These are phyloP conservation scores for Himalopsyche kuldschensis DNA, from an alignment of 2,888 invertebrate genomes.

Conservation along the genomic window DNA sequence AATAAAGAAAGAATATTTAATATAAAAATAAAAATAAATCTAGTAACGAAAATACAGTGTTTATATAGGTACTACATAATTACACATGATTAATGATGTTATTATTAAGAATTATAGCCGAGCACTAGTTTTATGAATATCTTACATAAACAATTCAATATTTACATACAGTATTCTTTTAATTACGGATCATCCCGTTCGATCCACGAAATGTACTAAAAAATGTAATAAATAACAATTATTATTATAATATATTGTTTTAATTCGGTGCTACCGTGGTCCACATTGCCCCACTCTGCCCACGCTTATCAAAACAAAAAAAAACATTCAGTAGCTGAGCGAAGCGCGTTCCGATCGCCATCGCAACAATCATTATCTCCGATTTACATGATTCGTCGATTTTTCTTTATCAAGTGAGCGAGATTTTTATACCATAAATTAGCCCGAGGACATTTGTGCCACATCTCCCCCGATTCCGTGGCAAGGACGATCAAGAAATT, in stretches of 20 bases:
- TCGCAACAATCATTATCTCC: neutral
- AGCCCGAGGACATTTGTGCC: neutral
- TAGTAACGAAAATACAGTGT: no score
- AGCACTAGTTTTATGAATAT: no score
- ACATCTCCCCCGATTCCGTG: neutral
- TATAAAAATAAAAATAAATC: no score
- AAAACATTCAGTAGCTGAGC: neutral
- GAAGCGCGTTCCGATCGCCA: neutral
- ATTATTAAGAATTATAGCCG: no score
- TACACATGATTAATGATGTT: no score
- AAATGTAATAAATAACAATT: neutral
- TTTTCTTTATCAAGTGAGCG: neutral
- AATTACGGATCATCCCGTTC: neutral
- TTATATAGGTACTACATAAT: no score
- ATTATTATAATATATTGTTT: neutral
- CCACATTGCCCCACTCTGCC: neutral
- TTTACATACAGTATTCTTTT: neutral
- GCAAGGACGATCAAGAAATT: neutral
- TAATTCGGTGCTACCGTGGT: neutral
- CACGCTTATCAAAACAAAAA: neutral
- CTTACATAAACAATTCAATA: neutral
- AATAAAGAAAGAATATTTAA: no score
- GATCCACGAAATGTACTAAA: neutral
- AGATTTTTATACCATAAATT: neutral
- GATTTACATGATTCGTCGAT: neutral